Evolutionary conservation across 2,797 vertebrate genomes (phyloP), one percentile per base, ranked within the genome.

Genomic region (Tinamus major): DNA sequence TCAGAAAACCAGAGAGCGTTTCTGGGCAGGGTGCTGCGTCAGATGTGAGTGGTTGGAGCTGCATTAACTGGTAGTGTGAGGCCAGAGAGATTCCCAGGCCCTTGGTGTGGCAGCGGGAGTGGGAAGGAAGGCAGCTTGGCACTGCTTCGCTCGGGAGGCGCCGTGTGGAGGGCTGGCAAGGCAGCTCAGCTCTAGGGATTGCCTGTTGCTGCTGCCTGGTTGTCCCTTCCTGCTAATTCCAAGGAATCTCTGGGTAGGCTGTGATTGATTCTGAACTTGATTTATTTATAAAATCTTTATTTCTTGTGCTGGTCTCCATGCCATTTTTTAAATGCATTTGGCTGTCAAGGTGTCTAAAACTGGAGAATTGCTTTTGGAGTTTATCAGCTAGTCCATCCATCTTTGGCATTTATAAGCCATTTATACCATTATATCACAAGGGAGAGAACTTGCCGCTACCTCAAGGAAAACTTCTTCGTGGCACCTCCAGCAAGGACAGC

Each of bases 341-440:
- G 48, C 78, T 95, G 86, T 96, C 95, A 94, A 92, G 56, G 64
- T 89, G 92, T 94, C 94, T 90, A 79, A 85, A 83, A 23, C 39
- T 58, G 53, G 88, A 79, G 64, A 62, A 85, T 89, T 85, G 76
- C 84, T 94, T 74, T 41, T 46, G 81, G 90, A 85, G 84, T 85
- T 94, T 92, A 71, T 94, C 88, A 94, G 29, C 53, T 62, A 27
- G 37, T n/a, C 78, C 64, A 68, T 95, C 78, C 84, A 46, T 94
- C 84, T 87, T 42, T 41, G 21, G 80, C 71, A 4, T 68, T 83
- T 93, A 65, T 75, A 72, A 70, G 75, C 68, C 49, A 49, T 49
- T 49, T 49, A 24, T 53, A 4, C 64, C 48, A 48, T 67, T 53
- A 2, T 33, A 42, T 63, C 70, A 17, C 44, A 69, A 0, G 0